Evolutionary conservation across 1,140 invertebrate genomes (phyloP).

Genomic region (Drosophila oshimai): DNA sequence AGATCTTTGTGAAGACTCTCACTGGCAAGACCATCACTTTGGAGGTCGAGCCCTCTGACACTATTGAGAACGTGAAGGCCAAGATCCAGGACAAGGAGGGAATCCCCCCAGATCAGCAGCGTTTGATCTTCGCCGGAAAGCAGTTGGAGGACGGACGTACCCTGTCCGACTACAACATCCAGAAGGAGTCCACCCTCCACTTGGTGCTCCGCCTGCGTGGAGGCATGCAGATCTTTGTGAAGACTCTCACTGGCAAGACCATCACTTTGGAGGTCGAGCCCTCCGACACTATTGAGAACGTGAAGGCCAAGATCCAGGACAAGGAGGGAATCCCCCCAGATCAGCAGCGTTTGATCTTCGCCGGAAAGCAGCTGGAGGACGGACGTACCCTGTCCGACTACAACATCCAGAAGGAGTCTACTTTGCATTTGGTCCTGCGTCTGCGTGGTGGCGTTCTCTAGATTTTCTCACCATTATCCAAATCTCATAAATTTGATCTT

Average conservation of each 20-base stretch:
- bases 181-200: conserved; percentile 95
- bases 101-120: conserved; percentile 89
- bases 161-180: conserved; percentile 91
- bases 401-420: conserved; percentile 92
- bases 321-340: conserved; percentile 93
- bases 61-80: conserved; percentile 92
- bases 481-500: conserved; percentile 19
- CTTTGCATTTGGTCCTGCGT: conserved; percentile 88
- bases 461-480: conserved; percentile 29
- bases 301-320: conserved; percentile 91
- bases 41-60: conserved; percentile 91
- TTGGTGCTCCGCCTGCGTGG: conserved; percentile 91
- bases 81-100: conserved; percentile 90
- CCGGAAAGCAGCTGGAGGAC: conserved; percentile 90
- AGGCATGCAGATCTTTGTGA: conserved; percentile 92
- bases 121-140: conserved; percentile 86
- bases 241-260: conserved; percentile 89
- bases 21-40: conserved; percentile 93
- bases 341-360: conserved; percentile 89
- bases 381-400: conserved; percentile 86
- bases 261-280: conserved; percentile 90
- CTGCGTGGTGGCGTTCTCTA: conserved; percentile 82
- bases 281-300: conserved; percentile 90
- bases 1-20: conserved; percentile 91
- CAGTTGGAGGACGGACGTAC: conserved; percentile 89